These are phyloP conservation scores for Ditylenchus dipsaci DNA, from an alignment of 1,140 invertebrate genomes.

Conservation along the genomic window DNA sequence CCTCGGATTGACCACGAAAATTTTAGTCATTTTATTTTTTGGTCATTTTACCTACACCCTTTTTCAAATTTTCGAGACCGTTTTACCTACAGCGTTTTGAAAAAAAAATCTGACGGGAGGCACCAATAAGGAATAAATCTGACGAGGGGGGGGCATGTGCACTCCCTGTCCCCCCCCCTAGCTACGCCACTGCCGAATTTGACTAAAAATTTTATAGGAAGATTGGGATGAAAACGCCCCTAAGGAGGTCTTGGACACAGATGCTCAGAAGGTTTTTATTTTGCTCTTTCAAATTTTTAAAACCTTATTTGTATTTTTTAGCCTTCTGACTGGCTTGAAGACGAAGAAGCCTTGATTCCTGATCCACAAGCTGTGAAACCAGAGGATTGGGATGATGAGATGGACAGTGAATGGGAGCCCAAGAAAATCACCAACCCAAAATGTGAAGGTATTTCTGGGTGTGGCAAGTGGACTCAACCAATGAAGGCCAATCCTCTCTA, in stretches of 20 bases:
- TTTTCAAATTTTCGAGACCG: no score
- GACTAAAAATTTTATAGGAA: not conserved
- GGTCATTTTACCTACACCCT: no score
- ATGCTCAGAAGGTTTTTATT: constrained; percentile 35
- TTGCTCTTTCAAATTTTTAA: not conserved
- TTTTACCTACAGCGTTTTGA: no score
- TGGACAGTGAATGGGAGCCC: constrained; percentile 97
- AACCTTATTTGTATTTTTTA: no score
- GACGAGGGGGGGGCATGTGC: no score
- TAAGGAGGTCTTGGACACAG: constrained; percentile 47
- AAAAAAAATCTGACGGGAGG: no score
- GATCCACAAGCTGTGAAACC: constrained; percentile 83
- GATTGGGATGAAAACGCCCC: constrained; percentile 53
- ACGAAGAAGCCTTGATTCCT: constrained; percentile 80
- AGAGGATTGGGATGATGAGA: constrained; percentile 80
- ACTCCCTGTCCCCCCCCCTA: no score
- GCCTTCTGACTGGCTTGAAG: constrained; percentile 76
- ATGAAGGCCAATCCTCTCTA: constrained; percentile 46
- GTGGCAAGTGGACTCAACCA: constrained; percentile 74
- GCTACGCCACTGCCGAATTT: no score
- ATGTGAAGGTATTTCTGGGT: constrained; percentile 78
- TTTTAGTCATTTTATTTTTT: no score
- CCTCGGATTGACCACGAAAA: no score
- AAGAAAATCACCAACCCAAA: constrained; percentile 83
- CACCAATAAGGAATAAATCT: no score